Conservation (phyloP, 1,140 invertebrate species). For the Trichonephila clavipes region DNA sequence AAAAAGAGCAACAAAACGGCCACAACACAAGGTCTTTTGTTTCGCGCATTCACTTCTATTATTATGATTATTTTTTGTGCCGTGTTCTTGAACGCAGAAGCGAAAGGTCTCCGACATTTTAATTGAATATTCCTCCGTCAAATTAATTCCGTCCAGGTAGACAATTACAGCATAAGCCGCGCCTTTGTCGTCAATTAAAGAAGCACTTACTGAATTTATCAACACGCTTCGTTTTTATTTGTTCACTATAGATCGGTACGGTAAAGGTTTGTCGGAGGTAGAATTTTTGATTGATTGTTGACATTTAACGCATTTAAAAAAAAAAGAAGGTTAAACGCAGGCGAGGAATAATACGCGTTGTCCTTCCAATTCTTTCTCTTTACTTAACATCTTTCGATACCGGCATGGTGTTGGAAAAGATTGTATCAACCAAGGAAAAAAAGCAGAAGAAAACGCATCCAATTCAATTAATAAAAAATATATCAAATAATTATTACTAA, state of each 20-base stretch:
- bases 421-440: too few species aligned
- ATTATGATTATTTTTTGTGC: conserved; percentile 16
- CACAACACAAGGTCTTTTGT: conserved; percentile 45
- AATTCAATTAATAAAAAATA: too few species aligned
- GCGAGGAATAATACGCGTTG: too few species aligned
- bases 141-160: conserved; percentile 60
- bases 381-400: too few species aligned
- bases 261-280: neutral
- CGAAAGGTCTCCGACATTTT: conserved; percentile 46
- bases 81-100: conserved; percentile 14
- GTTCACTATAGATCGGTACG: neutral
- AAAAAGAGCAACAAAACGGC: conserved; percentile 1
- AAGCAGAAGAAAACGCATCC: too few species aligned
- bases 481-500: too few species aligned
- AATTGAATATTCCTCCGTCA: conserved; percentile 44
- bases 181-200: conserved; percentile 49
- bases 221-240: neutral
- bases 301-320: neutral
- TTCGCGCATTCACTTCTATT: conserved; percentile 25
- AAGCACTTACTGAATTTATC: conserved; percentile 17
- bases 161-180: conserved; percentile 22
- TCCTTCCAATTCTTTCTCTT: too few species aligned
- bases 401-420: too few species aligned
- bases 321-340: neutral
- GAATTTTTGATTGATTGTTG: neutral